Percentiles rank a stretch among this genome's conserved stretches.
These are phyloP conservation scores for Oryzias sinensis DNA, from an alignment of 2,797 vertebrate genomes.

Conservation along the genomic window DNA sequence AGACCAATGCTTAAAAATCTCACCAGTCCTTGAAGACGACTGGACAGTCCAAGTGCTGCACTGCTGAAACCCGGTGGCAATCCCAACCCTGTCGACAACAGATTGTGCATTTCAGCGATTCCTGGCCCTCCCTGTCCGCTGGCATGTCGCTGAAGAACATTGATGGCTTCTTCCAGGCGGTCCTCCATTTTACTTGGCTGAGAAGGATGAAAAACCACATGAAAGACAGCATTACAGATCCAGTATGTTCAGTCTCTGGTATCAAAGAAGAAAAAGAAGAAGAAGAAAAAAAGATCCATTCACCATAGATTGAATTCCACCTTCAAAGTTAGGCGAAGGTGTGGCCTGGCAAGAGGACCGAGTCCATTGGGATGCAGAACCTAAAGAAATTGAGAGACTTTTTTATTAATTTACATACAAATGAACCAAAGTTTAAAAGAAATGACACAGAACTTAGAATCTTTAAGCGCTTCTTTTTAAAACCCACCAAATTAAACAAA, in stretches of 20 bases:
- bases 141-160: slow-evolving; percentile 90
- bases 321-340: slow-evolving; percentile 91
- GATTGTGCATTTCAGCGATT: slow-evolving; percentile 84
- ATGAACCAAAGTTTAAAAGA: no score
- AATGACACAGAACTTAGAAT: neutral
- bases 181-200: slow-evolving; percentile 93
- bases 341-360: slow-evolving; percentile 86
- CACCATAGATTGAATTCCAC: slow-evolving; percentile 87
- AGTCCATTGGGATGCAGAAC: slow-evolving; percentile 91
- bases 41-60: slow-evolving; percentile 78
- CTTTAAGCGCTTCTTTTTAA: neutral
- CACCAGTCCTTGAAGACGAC: slow-evolving; percentile 84
- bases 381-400: slow-evolving; percentile 38
- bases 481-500: neutral
- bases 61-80: slow-evolving; percentile 80
- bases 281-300: slow-evolving; percentile 39
- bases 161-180: slow-evolving; percentile 93
- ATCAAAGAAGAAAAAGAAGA: neutral
- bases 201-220: slow-evolving; percentile 4
- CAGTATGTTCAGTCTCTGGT: neutral
- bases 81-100: slow-evolving; percentile 77
- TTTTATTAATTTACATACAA: no score
- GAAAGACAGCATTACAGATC: neutral
- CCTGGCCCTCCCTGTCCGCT: slow-evolving; percentile 79
- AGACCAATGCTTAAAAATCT: slow-evolving; percentile 40